These are phyloP conservation scores for Idaea dimidiata DNA, from an alignment of 2,888 invertebrate species.

Conservation along the genomic window DNA sequence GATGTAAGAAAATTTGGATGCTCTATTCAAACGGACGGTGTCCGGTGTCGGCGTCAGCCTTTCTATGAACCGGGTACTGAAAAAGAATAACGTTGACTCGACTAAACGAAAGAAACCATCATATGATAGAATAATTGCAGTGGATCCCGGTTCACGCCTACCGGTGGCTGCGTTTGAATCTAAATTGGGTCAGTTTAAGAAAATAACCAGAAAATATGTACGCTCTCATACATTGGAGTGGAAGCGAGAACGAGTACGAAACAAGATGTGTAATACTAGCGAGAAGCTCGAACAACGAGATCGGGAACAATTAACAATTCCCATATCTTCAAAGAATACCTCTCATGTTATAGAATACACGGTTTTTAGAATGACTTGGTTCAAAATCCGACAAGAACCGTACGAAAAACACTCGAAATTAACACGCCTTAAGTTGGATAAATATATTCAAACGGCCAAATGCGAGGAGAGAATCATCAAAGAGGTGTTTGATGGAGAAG, in stretches of 20 bases:
- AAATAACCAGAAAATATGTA: slow-evolving; percentile 2
- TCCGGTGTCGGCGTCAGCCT: not conserved
- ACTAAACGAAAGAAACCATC: not conserved
- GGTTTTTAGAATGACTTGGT: slow-evolving; percentile 1
- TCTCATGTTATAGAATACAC: slow-evolving; percentile 2
- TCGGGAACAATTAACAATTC: not conserved
- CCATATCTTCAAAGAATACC: slow-evolving; percentile 1
- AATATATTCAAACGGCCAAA: not conserved
- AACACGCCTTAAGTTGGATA: not conserved
- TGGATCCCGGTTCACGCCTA: slow-evolving; percentile 3
- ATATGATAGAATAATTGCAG: not conserved
- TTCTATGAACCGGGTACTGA: too few species aligned
- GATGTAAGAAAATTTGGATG: slow-evolving; percentile 4
- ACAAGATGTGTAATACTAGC: not conserved
- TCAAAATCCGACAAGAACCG: slow-evolving; percentile 2
- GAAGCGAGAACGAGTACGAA: slow-evolving; percentile 3
- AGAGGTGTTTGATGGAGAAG: not conserved
- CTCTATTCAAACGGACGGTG: slow-evolving; percentile 5
- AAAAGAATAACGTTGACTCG: too few species aligned
- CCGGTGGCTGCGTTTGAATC: slow-evolving; percentile 2
- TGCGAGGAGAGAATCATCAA: slow-evolving; percentile 7
- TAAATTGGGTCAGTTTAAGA: too few species aligned
- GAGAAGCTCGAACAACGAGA: not conserved
- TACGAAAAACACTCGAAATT: slow-evolving; percentile 2
- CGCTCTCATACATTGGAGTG: slow-evolving; percentile 4